Evolutionary conservation across 2,888 invertebrate species (phyloP).

Genomic region (Campoletis raptor): DNA sequence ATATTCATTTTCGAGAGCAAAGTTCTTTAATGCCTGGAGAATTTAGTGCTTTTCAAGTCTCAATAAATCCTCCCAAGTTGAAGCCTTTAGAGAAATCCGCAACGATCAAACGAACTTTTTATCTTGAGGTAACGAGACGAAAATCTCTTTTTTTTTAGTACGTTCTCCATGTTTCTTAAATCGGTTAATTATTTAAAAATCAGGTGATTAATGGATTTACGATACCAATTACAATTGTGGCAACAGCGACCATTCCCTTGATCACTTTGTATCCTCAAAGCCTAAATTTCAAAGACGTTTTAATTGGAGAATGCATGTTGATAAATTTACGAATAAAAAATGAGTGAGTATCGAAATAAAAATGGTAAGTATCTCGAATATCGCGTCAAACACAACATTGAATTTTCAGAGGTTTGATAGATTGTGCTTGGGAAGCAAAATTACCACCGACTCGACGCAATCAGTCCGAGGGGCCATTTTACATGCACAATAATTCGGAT

Average conservation of each 20-base stretch:
- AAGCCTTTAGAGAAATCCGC: conserved; percentile 85
- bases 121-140: conserved; percentile 84
- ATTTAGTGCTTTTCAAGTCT: conserved; percentile 85
- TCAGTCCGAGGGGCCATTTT: conserved; percentile 70
- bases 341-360: conserved; percentile 82
- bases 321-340: conserved; percentile 87
- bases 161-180: not conserved
- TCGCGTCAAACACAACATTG: conserved; percentile 25
- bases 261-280: conserved; percentile 84
- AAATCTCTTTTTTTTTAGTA: not conserved
- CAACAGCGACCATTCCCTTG: conserved; percentile 87
- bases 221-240: conserved; percentile 87
- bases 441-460: conserved; percentile 65
- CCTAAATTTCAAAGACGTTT: conserved; percentile 87
- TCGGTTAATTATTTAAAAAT: not conserved
- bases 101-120: conserved; percentile 84
- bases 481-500: conserved; percentile 80
- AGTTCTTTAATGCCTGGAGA: conserved; percentile 86
- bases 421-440: conserved; percentile 86
- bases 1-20: conserved; percentile 80
- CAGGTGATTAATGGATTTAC: conserved; percentile 87
- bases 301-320: conserved; percentile 87
- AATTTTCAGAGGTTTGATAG: conserved; percentile 86
- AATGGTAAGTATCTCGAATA: not conserved
- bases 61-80: conserved; percentile 85